Conservation (phyloP, 1,140 invertebrate species). For the Rhynchophorus ferrugineus region DNA sequence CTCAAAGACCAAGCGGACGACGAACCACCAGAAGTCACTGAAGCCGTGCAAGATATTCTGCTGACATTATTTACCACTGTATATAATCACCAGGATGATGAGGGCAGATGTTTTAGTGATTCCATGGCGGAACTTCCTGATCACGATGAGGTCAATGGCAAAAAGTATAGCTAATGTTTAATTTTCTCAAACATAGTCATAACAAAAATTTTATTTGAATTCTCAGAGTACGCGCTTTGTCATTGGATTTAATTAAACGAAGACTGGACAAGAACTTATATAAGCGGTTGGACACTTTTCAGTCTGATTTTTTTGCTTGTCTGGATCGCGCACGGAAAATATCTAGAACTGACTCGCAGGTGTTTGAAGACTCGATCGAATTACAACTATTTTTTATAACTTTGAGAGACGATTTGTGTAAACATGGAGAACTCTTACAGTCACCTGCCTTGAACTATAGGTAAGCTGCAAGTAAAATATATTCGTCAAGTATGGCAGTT, state of each 20-base stretch:
- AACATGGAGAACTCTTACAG: slow-evolving; percentile 68
- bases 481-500: not conserved
- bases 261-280: slow-evolving; percentile 82
- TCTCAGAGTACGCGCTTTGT: slow-evolving; percentile 64
- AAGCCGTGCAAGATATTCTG: slow-evolving; percentile 85
- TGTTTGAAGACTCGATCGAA: slow-evolving; percentile 92
- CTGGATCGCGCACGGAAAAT: slow-evolving; percentile 81
- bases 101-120: slow-evolving; percentile 93
- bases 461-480: slow-evolving; percentile 30
- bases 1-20: slow-evolving; percentile 80
- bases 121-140: slow-evolving; percentile 91
- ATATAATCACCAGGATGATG: slow-evolving; percentile 94
- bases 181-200: not conserved
- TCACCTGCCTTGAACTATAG: slow-evolving; percentile 78
- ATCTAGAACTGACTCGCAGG: slow-evolving; percentile 84
- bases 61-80: slow-evolving; percentile 87
- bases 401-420: slow-evolving; percentile 65
- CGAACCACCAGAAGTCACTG: slow-evolving; percentile 60
- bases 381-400: slow-evolving; percentile 88
- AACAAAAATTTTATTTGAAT: not conserved
- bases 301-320: slow-evolving; percentile 93
- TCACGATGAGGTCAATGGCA: slow-evolving; percentile 69
- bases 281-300: slow-evolving; percentile 87
- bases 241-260: slow-evolving; percentile 78
- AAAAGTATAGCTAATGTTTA: slow-evolving; percentile 45